Evolutionary conservation across 2,113 vertebrate genomes (phyloP).

Genomic region (Carassius auratus): DNA sequence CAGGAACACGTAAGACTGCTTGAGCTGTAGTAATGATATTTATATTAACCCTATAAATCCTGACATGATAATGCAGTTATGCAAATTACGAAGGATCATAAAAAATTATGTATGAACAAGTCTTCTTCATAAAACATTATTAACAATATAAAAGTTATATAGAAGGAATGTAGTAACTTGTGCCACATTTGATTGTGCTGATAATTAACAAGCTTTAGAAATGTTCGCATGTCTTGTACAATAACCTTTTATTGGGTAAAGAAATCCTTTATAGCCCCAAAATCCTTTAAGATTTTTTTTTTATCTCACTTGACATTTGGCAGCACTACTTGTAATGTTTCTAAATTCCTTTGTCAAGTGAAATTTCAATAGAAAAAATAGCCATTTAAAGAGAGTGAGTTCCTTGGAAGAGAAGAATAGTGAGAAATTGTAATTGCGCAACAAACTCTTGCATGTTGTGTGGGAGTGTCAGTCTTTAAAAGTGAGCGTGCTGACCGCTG

Average conservation of each 20-base stretch:
- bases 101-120: too few relatives aligned
- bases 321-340: not conserved
- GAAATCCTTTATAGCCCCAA: too few relatives aligned
- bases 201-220: not conserved
- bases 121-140: too few relatives aligned
- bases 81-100: not conserved
- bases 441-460: too few relatives aligned
- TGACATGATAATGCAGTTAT: not conserved
- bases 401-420: too few relatives aligned
- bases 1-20: too few relatives aligned
- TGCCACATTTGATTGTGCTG: not conserved
- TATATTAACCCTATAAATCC: too few relatives aligned
- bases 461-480: not conserved
- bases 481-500: not conserved
- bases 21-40: too few relatives aligned
- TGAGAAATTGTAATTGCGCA: too few relatives aligned
- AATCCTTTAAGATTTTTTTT: too few relatives aligned
- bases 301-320: not conserved
- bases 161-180: not conserved
- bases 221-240: not conserved
- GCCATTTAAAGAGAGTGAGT: not conserved
- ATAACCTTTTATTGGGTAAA: not conserved
- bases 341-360: not conserved
- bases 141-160: too few relatives aligned
- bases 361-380: not conserved